Conservation (phyloP, 1,140 invertebrate genomes). For the Zaprionus lachaisei region DNA sequence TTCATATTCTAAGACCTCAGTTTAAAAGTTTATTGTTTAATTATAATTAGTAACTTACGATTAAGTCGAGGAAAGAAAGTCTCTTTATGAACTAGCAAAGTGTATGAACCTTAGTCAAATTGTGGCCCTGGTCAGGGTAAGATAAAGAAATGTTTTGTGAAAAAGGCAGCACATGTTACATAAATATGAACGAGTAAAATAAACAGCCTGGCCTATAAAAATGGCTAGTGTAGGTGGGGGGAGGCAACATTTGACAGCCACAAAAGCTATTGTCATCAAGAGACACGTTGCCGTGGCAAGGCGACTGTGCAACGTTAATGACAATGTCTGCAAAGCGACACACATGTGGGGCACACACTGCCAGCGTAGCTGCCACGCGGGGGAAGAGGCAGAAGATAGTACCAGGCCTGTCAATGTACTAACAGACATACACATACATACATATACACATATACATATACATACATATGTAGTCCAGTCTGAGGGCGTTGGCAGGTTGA, state of each 20-base stretch:
- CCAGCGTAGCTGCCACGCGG: not conserved
- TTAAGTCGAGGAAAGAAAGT: not conserved
- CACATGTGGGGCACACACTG: conserved; percentile 45
- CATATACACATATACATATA: not conserved
- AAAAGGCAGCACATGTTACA: conserved; percentile 62
- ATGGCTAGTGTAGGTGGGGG: not conserved
- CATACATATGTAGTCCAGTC: conserved; percentile 14
- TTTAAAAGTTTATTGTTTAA: not conserved
- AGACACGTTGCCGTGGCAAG: conserved; percentile 17
- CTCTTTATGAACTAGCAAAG: not conserved
- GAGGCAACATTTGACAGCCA: conserved; percentile 53
- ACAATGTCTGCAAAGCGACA: conserved; percentile 51
- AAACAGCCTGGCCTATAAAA: conserved; percentile 19
- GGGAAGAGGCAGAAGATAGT: conserved; percentile 12
- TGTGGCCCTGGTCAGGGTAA: conserved; percentile 33
- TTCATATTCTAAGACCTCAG: too few species aligned
- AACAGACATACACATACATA: not conserved
- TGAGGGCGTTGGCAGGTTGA: conserved; percentile 74
- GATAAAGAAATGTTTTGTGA: conserved; percentile 43
- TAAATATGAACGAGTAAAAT: conserved; percentile 49
- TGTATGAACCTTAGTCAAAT: conserved; percentile 52
- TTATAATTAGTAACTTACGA: not conserved
- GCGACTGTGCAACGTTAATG: conserved; percentile 32
- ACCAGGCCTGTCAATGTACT: conserved; percentile 36
- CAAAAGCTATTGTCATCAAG: conserved; percentile 47